Percentiles rank a stretch among this genome's conserved stretches.
phyloP scores from a whole-genome alignment of 1,140 invertebrate species.

The Camponotus pennsylvanicus region DNA sequence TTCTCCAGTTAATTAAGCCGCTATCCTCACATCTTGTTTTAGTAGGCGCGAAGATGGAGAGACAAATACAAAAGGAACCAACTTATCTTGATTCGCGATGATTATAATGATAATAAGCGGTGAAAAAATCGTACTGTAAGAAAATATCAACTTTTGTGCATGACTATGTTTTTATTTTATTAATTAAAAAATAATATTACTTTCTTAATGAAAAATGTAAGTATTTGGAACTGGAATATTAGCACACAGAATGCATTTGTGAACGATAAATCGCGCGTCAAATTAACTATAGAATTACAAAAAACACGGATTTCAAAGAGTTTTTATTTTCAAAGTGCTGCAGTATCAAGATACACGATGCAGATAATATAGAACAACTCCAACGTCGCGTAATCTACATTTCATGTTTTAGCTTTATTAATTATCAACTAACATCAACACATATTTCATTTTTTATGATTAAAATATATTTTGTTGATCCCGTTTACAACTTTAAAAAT shows the following conservation, averaged over 20 bases:
- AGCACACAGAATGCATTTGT: background rate
- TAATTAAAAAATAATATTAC: slow-evolving; percentile 30
- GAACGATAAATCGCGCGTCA: background rate
- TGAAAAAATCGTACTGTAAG: background rate
- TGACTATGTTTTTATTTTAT: background rate
- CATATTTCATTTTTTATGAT: background rate
- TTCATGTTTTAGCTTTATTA: background rate
- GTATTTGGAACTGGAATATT: background rate
- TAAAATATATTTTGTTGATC: background rate
- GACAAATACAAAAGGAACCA: slow-evolving; percentile 16
- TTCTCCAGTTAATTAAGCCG: slow-evolving; percentile 71
- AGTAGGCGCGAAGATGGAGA: slow-evolving; percentile 22
- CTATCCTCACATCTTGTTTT: slow-evolving; percentile 20
- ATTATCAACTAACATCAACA: background rate
- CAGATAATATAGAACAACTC: background rate
- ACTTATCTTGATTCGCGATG: slow-evolving; percentile 13
- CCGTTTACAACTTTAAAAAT: no score
- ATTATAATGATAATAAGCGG: background rate
- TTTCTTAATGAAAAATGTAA: slow-evolving; percentile 30
- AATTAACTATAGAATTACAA: background rate
- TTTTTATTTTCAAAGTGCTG: background rate
- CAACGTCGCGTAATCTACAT: background rate
- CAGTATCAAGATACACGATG: background rate
- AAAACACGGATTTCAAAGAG: background rate
- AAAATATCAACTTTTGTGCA: background rate